phyloP scores from a whole-genome alignment of 2,797 vertebrate genomes.

The Cheirogaleus major region DNA sequence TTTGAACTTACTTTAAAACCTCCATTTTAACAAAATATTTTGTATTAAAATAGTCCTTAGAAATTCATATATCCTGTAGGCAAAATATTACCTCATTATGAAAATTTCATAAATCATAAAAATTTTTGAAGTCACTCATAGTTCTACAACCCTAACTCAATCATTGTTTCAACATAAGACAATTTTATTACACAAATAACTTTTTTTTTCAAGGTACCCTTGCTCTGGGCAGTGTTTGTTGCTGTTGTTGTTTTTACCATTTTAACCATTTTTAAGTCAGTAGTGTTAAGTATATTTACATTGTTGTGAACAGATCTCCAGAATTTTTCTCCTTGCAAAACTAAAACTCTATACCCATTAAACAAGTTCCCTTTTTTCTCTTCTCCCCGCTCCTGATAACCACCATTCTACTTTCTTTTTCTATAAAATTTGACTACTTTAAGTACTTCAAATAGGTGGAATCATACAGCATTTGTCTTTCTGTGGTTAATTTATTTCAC shows the following conservation, averaged over 20 bases:
- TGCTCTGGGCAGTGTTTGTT: not conserved
- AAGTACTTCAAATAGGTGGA: not conserved
- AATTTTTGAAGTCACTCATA: not conserved
- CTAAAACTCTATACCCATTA: not conserved
- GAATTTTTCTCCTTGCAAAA: slow-evolving; percentile 9
- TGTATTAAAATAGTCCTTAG: not conserved
- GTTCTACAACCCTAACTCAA: not conserved
- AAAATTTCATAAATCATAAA: slow-evolving; percentile 31
- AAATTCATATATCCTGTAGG: not conserved
- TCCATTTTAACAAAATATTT: not conserved
- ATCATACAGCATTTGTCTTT: not conserved
- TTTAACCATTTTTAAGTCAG: not conserved
- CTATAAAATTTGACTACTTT: not conserved
- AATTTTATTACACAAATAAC: slow-evolving; percentile 8
- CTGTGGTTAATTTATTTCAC: not conserved
- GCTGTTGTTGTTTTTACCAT: not conserved
- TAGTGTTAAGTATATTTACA: not conserved
- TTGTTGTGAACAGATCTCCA: not conserved
- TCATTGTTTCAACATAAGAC: not conserved
- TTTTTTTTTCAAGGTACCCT: not conserved
- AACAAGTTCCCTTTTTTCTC: not conserved
- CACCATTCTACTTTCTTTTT: not conserved
- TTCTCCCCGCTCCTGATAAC: not conserved
- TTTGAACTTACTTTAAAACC: slow-evolving; percentile 25
- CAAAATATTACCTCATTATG: slow-evolving; percentile 22